These are phyloP conservation scores for Muricea muricata DNA, from an alignment of 92 coral and sea anemone genomes.

Conservation along the genomic window DNA sequence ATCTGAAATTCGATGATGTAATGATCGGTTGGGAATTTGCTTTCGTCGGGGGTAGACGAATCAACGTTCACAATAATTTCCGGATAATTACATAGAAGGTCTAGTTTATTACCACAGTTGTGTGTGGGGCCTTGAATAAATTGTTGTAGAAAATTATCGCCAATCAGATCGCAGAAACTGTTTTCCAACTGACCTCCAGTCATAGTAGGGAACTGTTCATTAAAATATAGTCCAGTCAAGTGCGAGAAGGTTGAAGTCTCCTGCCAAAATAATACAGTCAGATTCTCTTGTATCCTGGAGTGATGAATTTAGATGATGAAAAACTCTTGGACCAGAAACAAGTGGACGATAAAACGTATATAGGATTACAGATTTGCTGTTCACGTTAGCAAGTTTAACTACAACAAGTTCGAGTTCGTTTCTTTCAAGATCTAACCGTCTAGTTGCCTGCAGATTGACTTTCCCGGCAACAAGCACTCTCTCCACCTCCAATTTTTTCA, in stretches of 20 bases:
- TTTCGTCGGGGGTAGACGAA: too few species aligned
- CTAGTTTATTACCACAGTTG: slow-evolving; percentile 54
- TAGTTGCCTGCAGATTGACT: neutral
- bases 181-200: slow-evolving; percentile 20
- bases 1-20: too few species aligned
- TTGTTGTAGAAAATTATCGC: slow-evolving; percentile 44
- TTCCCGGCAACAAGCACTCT: neutral
- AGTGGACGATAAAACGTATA: neutral
- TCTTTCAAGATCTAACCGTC: neutral
- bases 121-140: slow-evolving; percentile 51
- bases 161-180: slow-evolving; percentile 34
- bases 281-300: slow-evolving; percentile 30
- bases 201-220: slow-evolving; percentile 18
- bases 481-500: neutral
- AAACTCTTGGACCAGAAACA: slow-evolving; percentile 17
- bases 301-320: slow-evolving; percentile 35
- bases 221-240: slow-evolving; percentile 33
- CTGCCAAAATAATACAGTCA: slow-evolving; percentile 19
- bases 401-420: neutral
- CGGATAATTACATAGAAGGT: slow-evolving; percentile 47
- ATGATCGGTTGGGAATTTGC: too few species aligned
- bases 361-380: neutral
- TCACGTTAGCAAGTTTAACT: neutral
- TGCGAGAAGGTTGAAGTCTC: slow-evolving; percentile 43
- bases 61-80: too few species aligned